phyloP scores from a whole-genome alignment of 2,113 vertebrate species.

The Brevimyrus niger region DNA sequence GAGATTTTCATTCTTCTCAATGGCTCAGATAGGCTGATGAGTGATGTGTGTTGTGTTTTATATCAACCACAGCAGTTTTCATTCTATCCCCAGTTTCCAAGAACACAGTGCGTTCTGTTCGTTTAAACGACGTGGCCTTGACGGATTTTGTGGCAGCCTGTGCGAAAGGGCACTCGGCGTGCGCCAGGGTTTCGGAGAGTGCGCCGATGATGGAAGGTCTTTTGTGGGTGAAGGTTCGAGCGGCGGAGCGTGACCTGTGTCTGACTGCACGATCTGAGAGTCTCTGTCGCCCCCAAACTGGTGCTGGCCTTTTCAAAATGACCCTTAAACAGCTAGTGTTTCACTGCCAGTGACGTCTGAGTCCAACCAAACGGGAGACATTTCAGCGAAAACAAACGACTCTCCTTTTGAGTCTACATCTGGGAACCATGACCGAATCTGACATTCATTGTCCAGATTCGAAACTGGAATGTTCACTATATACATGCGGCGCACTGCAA shows the following conservation, averaged over 20 bases:
- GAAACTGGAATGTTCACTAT: not conserved
- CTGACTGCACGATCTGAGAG: not conserved
- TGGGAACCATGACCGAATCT: slow-evolving; percentile 11
- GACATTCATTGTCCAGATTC: not conserved
- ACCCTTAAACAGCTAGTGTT: not conserved
- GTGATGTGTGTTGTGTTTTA: not conserved
- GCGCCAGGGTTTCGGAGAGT: not conserved
- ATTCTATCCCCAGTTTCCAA: not conserved
- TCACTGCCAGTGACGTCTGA: not conserved
- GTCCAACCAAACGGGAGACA: not conserved
- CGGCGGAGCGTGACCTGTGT: not conserved
- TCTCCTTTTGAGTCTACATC: slow-evolving; percentile 4
- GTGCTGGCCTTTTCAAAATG: not conserved
- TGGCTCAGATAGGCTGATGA: not conserved
- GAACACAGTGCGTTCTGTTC: not conserved
- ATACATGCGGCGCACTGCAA: not conserved
- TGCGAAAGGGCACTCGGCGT: not conserved
- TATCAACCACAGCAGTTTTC: not conserved
- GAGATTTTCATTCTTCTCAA: not conserved
- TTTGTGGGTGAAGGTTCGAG: not conserved
- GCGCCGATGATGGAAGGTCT: not conserved
- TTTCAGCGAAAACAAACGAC: not conserved
- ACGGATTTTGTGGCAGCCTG: not conserved
- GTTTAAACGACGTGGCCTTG: not conserved
- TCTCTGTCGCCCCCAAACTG: not conserved